phyloP scores from a whole-genome alignment of 1,140 invertebrate species.

The Philaenus spumarius region DNA sequence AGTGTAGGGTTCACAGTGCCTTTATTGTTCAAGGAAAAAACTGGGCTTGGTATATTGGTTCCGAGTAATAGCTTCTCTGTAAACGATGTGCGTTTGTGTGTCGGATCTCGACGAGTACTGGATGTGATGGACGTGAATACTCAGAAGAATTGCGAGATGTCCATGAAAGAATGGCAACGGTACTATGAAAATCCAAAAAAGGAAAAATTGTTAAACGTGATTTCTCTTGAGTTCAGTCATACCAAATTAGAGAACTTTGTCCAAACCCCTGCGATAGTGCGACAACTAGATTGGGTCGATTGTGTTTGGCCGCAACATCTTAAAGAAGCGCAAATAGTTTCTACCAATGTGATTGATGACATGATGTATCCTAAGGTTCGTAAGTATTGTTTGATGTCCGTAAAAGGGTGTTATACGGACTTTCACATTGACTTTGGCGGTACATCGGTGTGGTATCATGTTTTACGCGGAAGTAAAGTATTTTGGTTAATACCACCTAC shows the following conservation, averaged over 20 bases:
- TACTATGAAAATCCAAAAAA: slow-evolving; percentile 87
- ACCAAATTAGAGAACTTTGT: slow-evolving; percentile 91
- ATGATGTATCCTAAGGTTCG: slow-evolving; percentile 98
- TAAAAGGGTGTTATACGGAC: slow-evolving; percentile 95
- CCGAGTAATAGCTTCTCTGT: slow-evolving; percentile 87
- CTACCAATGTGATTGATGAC: slow-evolving; percentile 86
- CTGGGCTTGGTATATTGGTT: slow-evolving; percentile 77
- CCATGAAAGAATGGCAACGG: slow-evolving; percentile 81
- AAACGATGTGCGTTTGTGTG: slow-evolving; percentile 83
- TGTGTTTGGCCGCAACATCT: slow-evolving; percentile 91
- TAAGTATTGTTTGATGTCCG: slow-evolving; percentile 97
- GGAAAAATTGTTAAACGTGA: slow-evolving; percentile 84
- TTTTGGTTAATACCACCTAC: slow-evolving; percentile 96
- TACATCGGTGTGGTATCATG: slow-evolving; percentile 98
- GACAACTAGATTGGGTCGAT: slow-evolving; percentile 95
- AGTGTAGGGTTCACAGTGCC: slow-evolving; percentile 86
- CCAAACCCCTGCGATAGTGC: slow-evolving; percentile 77
- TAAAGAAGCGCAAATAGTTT: slow-evolving; percentile 83
- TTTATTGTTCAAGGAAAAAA: slow-evolving; percentile 84
- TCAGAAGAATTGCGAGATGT: slow-evolving; percentile 94
- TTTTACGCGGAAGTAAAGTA: slow-evolving; percentile 76
- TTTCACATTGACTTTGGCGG: slow-evolving; percentile 98
- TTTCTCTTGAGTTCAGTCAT: slow-evolving; percentile 92
- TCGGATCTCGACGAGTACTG: slow-evolving; percentile 73
- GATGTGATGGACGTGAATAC: slow-evolving; percentile 98